These are phyloP conservation scores for Lacanobia wlatinum DNA, from an alignment of 2,888 invertebrate genomes.

Conservation along the genomic window DNA sequence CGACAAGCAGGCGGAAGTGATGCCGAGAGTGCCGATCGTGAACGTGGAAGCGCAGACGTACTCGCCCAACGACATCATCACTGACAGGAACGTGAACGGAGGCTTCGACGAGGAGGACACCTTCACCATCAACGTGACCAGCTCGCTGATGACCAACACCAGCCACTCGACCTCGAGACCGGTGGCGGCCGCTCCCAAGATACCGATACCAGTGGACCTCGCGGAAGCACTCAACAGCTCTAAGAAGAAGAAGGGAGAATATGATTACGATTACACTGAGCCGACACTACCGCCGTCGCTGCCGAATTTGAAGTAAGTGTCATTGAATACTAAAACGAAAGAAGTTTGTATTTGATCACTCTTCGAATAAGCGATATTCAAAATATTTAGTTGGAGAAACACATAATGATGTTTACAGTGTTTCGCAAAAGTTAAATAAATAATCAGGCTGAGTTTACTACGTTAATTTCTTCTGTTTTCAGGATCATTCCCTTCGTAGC, in stretches of 20 bases:
- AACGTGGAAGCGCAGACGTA: slow-evolving; percentile 80
- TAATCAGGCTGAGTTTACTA: background rate
- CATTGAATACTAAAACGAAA: background rate
- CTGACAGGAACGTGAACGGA: slow-evolving; percentile 78
- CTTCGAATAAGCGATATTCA: background rate
- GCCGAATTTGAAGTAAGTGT: slow-evolving; percentile 93
- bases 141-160: slow-evolving; percentile 87
- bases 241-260: slow-evolving; percentile 91
- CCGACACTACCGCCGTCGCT: slow-evolving; percentile 95
- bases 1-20: slow-evolving; percentile 73
- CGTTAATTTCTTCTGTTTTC: slow-evolving; percentile 68
- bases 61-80: slow-evolving; percentile 84
- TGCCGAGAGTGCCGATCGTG: slow-evolving; percentile 78
- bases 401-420: background rate
- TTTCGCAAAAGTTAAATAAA: background rate
- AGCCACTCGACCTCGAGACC: slow-evolving; percentile 72
- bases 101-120: slow-evolving; percentile 88
- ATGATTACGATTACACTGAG: slow-evolving; percentile 93
- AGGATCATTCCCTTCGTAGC: slow-evolving; percentile 97
- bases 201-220: slow-evolving; percentile 80
- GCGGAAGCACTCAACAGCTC: slow-evolving; percentile 86
- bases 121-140: slow-evolving; percentile 91
- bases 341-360: background rate
- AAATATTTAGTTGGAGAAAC: background rate
- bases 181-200: slow-evolving; percentile 69